A percentile compares a stretch with the other conserved stretches of the same genome.
These are phyloP conservation scores for Crambe crambe DNA, from an alignment of 37 sponge, comb jelly and placozoan genomes.

Conservation along the genomic window DNA sequence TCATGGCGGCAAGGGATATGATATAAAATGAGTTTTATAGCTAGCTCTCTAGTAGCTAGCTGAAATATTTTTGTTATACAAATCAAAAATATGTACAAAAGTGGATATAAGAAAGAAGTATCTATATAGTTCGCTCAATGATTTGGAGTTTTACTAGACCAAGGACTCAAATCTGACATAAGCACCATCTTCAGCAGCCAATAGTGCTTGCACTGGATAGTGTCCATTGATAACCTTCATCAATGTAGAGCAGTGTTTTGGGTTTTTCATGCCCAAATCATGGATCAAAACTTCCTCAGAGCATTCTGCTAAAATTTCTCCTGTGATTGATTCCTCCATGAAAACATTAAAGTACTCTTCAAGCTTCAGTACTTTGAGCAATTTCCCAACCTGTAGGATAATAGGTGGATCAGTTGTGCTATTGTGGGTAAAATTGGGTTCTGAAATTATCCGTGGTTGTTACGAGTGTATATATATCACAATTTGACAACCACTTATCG, in stretches of 20 bases:
- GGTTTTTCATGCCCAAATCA: not conserved
- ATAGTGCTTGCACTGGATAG: not conserved
- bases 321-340: not conserved
- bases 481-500: too few relatives aligned
- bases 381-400: not conserved
- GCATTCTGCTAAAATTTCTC: constrained; percentile 11
- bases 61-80: not conserved
- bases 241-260: not conserved
- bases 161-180: not conserved
- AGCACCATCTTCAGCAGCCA: not conserved
- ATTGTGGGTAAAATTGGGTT: too few relatives aligned
- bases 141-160: too few relatives aligned
- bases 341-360: not conserved
- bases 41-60: not conserved
- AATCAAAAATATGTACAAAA: too few relatives aligned
- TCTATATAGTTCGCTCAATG: too few relatives aligned
- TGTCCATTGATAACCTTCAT: not conserved
- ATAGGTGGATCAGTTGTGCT: not conserved
- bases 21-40: not conserved
- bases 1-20: constrained; percentile 73
- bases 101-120: too few relatives aligned
- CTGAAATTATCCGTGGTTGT: too few relatives aligned
- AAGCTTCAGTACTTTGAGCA: not conserved
- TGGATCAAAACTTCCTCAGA: not conserved
- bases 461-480: too few relatives aligned